phyloP scores from a whole-genome alignment of 2,113 vertebrate species.

The Chloebia gouldiae region DNA sequence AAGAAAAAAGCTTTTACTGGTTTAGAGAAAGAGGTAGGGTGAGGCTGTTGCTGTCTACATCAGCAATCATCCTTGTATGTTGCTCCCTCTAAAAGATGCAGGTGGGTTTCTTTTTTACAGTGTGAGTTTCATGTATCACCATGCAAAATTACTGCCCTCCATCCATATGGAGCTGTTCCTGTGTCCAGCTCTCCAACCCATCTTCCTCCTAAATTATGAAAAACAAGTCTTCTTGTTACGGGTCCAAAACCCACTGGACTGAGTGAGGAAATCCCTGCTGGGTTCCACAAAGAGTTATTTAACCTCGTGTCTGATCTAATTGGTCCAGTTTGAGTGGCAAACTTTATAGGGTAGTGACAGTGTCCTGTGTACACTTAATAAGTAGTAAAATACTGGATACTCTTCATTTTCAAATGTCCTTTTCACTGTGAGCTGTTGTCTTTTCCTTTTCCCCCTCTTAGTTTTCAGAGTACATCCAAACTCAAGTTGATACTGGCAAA shows the following conservation, averaged over 20 bases:
- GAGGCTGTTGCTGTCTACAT: neutral
- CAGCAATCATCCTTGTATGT: neutral
- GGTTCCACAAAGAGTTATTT: neutral
- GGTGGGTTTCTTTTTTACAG: neutral
- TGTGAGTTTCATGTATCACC: accelerated
- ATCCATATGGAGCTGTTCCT: neutral
- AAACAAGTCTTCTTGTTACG: neutral
- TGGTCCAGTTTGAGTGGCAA: neutral
- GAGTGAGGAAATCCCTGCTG: neutral
- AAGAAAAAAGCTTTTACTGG: neutral
- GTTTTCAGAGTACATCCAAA: constrained; percentile 93
- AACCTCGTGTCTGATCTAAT: neutral
- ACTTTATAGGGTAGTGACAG: neutral
- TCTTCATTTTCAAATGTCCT: neutral
- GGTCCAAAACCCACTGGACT: neutral
- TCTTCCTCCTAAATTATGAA: neutral
- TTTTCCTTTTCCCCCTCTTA: constrained; percentile 31
- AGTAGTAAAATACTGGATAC: neutral
- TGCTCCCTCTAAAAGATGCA: neutral
- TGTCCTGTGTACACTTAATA: accelerated
- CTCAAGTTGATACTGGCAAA: constrained; percentile 87
- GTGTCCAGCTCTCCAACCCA: neutral
- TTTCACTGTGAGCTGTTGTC: neutral
- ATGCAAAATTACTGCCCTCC: neutral
- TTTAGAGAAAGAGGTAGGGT: neutral